phyloP scores from a whole-genome alignment of 1,140 invertebrate genomes.

The Harpegnathos saltator region DNA sequence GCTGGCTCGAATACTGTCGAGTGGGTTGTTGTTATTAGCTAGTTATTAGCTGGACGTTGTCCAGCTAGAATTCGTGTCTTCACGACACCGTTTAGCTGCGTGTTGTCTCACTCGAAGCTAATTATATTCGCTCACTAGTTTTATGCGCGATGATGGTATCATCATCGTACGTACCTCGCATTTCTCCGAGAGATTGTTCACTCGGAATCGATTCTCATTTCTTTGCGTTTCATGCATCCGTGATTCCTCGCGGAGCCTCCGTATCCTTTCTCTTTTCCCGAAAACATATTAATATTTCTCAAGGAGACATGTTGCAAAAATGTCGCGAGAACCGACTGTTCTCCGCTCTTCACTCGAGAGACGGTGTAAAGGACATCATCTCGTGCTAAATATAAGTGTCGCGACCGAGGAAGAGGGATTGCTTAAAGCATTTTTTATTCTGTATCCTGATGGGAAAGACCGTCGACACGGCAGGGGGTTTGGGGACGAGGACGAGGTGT shows the following conservation, averaged over 20 bases:
- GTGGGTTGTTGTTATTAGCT: too few relatives aligned
- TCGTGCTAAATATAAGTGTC: slow-evolving; percentile 84
- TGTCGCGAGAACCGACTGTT: slow-evolving; percentile 25
- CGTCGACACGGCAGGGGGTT: slow-evolving; percentile 31
- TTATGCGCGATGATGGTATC: too few relatives aligned
- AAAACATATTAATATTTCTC: too few relatives aligned
- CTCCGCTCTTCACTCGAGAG: slow-evolving; percentile 63
- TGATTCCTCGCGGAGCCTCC: background rate
- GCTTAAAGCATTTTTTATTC: slow-evolving; percentile 84
- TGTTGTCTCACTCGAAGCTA: too few relatives aligned
- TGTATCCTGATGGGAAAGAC: slow-evolving; percentile 69
- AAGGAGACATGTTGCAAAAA: too few relatives aligned
- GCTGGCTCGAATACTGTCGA: background rate
- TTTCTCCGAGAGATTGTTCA: too few relatives aligned
- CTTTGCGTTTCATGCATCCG: background rate
- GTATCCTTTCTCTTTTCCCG: slow-evolving; percentile 21
- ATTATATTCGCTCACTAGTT: too few relatives aligned
- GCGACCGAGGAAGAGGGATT: slow-evolving; percentile 76
- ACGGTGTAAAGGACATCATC: slow-evolving; percentile 80
- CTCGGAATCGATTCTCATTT: too few relatives aligned
- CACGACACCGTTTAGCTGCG: too few relatives aligned
- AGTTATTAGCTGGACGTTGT: too few relatives aligned
- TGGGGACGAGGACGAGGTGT: slow-evolving; percentile 66
- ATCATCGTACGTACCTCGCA: too few relatives aligned
- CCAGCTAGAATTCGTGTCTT: too few relatives aligned